Percentiles rank a stretch among this genome's conserved stretches.
phyloP scores from a whole-genome alignment of 2,113 vertebrate genomes.

The Myxocyprinus asiaticus region DNA sequence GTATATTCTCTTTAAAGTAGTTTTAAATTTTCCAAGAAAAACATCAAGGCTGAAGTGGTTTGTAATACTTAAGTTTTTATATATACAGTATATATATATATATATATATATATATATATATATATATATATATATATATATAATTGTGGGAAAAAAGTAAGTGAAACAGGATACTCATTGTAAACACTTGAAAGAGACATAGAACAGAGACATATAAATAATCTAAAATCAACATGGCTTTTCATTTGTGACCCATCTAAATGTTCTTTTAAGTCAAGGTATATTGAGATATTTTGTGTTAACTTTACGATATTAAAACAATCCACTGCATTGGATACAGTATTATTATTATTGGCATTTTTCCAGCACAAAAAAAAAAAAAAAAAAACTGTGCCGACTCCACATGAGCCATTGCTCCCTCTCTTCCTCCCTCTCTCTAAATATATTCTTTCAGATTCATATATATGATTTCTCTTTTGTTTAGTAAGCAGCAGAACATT shows the following conservation, averaged over 20 bases:
- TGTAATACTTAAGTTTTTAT: not conserved
- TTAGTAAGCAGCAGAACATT: too few relatives aligned
- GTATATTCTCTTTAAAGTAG: constrained; percentile 76
- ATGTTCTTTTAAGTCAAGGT: too few relatives aligned
- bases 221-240: constrained; percentile 21
- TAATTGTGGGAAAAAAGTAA: constrained; percentile 8
- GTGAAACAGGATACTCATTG: constrained; percentile 44
- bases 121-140: too few relatives aligned
- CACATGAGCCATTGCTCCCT: too few relatives aligned
- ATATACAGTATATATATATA: too few relatives aligned
- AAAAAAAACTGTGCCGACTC: too few relatives aligned
- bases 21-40: constrained; percentile 55
- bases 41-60: constrained; percentile 23
- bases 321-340: not conserved
- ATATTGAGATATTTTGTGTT: not conserved
- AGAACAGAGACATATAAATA: constrained; percentile 33
- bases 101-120: too few relatives aligned
- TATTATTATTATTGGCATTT: too few relatives aligned
- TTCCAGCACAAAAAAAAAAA: too few relatives aligned
- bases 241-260: constrained; percentile 17
- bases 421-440: too few relatives aligned
- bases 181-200: constrained; percentile 55
- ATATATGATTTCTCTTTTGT: too few relatives aligned
- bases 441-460: too few relatives aligned
- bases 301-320: constrained; percentile 5